phyloP scores from a whole-genome alignment of 2,113 vertebrate species.

The Nothoprocta pentlandii region DNA sequence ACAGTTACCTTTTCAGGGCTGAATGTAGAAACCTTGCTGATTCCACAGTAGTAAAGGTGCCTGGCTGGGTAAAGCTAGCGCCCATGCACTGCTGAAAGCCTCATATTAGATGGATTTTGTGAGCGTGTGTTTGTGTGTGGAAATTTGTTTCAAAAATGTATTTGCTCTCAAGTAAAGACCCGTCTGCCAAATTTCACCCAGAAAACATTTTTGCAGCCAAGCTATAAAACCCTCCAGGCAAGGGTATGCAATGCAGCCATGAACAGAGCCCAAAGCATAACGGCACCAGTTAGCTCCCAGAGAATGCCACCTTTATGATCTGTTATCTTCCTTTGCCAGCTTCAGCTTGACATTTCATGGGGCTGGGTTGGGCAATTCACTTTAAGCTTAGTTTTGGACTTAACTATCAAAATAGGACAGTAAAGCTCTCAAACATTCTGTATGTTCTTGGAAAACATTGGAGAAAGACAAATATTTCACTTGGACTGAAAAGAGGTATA shows the following conservation, averaged over 20 bases:
- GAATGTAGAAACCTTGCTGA: not conserved
- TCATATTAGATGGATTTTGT: not conserved
- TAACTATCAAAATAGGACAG: slow-evolving; percentile 71
- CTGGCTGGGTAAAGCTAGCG: not conserved
- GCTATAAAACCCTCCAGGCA: slow-evolving; percentile 38
- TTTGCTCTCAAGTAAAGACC: not conserved
- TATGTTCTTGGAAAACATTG: slow-evolving; percentile 69
- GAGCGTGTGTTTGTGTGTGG: not conserved
- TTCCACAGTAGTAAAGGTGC: not conserved
- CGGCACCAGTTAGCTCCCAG: slow-evolving; percentile 15
- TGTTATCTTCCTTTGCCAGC: slow-evolving; percentile 47
- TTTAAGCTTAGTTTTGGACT: slow-evolving; percentile 63
- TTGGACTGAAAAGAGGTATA: slow-evolving; percentile 71
- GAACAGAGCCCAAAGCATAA: slow-evolving; percentile 25
- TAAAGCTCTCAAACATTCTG: slow-evolving; percentile 64
- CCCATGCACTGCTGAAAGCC: not conserved
- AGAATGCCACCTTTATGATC: slow-evolving; percentile 52
- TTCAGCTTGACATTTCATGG: slow-evolving; percentile 60
- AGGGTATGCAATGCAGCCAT: not conserved
- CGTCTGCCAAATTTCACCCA: slow-evolving; percentile 13
- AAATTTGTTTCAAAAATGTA: slow-evolving; percentile 43
- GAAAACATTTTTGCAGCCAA: slow-evolving; percentile 64
- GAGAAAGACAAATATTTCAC: slow-evolving; percentile 79
- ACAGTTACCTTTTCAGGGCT: not conserved
- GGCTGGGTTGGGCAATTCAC: slow-evolving; percentile 44